Conservation (phyloP, 1,140 invertebrate species). For the Chymomyza costata region DNA sequence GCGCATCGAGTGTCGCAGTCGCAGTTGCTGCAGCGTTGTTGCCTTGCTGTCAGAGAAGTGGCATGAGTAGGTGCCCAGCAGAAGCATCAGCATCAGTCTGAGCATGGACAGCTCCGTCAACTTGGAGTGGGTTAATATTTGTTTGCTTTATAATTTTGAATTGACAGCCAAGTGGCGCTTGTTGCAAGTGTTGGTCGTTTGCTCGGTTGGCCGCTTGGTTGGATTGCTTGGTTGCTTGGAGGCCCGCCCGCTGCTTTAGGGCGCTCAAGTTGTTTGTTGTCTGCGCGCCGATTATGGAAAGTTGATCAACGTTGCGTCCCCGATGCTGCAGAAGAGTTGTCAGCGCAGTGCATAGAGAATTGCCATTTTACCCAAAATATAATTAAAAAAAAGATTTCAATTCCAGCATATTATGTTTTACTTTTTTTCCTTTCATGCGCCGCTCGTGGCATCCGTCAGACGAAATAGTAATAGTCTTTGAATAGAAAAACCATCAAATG, state of each 20-base stretch:
- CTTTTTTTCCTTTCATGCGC: slow-evolving; percentile 39
- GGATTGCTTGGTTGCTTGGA: slow-evolving; percentile 21
- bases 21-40: slow-evolving; percentile 27
- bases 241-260: slow-evolving; percentile 20
- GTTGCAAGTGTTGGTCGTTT: slow-evolving; percentile 52
- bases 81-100: slow-evolving; percentile 10
- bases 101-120: slow-evolving; percentile 33
- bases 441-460: slow-evolving; percentile 53
- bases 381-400: slow-evolving; percentile 52
- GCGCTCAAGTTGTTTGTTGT: slow-evolving; percentile 66
- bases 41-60: slow-evolving; percentile 67
- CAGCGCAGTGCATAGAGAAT: slow-evolving; percentile 44
- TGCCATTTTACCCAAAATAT: slow-evolving; percentile 48
- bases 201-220: slow-evolving; percentile 17
- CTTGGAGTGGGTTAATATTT: slow-evolving; percentile 75
- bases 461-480: no score
- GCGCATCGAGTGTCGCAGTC: slow-evolving; percentile 14
- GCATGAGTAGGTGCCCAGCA: slow-evolving; percentile 69
- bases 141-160: slow-evolving; percentile 75
- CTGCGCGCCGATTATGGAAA: slow-evolving; percentile 70
- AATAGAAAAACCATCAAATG: no score
- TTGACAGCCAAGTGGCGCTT: slow-evolving; percentile 75
- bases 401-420: slow-evolving; percentile 29
- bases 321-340: no score
- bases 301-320: slow-evolving; percentile 70